Evolutionary conservation across 1,140 invertebrate genomes (phyloP), one percentile per base, ranked within the genome.

Genomic region (Stegodyphus dumicola): DNA sequence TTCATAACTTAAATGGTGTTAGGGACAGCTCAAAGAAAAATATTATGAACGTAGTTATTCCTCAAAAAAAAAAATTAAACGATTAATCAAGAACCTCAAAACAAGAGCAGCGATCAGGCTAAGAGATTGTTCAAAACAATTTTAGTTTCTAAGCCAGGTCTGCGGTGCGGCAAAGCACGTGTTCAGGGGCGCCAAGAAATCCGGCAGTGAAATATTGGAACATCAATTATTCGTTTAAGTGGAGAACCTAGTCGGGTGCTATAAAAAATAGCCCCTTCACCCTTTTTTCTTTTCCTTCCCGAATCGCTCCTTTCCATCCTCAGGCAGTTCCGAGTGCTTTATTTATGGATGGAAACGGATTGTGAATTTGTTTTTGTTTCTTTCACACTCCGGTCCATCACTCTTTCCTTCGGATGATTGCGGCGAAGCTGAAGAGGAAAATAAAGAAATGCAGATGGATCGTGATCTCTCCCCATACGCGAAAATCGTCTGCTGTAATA

Each of bases 221-320:
- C 79, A 81, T 81, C 79, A 81, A 74, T 81, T 81, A 81, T 81
- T 74, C 79, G 33, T 74, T 74, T 81, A 81, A 81, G 79, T 81
- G 70, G 79, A 17, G 70, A 65, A 81, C 74, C 56, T 73, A 74
- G 79, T 81, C 79, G 54, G 70, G 70, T 64, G 71, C 54, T 18
- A 54, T 73, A 81, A 81, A 74, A 74, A 74, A 81, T 74, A 81
- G 49, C 79, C 48, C 74, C 70, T 74, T 73, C 79, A 56, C 54
- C 54, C 33, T n/a, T n/a, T 70, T 80, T 49, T 71, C 18, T 18
- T 15, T 17, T 17, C n/a, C 10, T 67, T n/a, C 15, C 77, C 66
- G 6, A 17, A 13, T 48, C 67, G 17, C 51, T 15, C 67, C 49
- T 5, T n/a, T 52, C 13, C 51, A 18, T 48, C 66, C 33, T 11